phyloP scores from a whole-genome alignment of 2,888 invertebrate genomes.

The Tinea trinotella region DNA sequence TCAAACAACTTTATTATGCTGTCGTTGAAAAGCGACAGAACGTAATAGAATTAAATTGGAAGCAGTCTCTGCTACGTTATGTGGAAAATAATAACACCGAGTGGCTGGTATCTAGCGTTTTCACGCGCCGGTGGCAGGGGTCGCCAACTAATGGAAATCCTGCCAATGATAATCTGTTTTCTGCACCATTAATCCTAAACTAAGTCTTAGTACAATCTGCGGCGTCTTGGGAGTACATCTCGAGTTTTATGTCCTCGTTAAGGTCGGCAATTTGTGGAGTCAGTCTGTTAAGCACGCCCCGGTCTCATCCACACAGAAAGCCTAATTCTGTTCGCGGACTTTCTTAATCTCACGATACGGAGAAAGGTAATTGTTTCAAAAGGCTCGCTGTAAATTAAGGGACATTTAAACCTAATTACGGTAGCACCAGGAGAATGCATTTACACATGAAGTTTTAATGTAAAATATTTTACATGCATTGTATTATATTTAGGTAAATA shows the following conservation, averaged over 20 bases:
- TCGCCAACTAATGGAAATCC: conserved; percentile 62
- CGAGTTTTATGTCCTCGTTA: conserved; percentile 71
- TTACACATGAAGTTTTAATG: background rate
- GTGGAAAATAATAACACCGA: conserved; percentile 71
- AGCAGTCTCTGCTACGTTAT: conserved; percentile 60
- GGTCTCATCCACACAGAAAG: conserved; percentile 52
- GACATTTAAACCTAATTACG: background rate
- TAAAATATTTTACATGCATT: too few relatives aligned
- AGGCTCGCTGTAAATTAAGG: conserved; percentile 40
- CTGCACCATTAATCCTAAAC: conserved; percentile 74
- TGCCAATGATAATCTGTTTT: conserved; percentile 74
- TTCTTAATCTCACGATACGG: conserved; percentile 70
- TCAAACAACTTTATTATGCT: conserved; percentile 56
- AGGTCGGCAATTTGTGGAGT: conserved; percentile 72
- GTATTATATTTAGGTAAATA: too few relatives aligned
- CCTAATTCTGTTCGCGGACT: conserved; percentile 68
- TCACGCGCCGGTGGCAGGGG: conserved; percentile 71
- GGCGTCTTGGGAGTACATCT: conserved; percentile 64
- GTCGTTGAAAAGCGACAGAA: conserved; percentile 67
- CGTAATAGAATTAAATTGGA: conserved; percentile 71
- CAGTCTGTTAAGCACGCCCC: conserved; percentile 58
- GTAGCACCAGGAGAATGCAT: background rate
- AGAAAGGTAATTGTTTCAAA: conserved; percentile 69
- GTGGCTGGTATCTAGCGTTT: conserved; percentile 59
- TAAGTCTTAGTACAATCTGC: conserved; percentile 70